Evolutionary conservation across 2,888 invertebrate species (phyloP).

Genomic region (Limenitis camilla): DNA sequence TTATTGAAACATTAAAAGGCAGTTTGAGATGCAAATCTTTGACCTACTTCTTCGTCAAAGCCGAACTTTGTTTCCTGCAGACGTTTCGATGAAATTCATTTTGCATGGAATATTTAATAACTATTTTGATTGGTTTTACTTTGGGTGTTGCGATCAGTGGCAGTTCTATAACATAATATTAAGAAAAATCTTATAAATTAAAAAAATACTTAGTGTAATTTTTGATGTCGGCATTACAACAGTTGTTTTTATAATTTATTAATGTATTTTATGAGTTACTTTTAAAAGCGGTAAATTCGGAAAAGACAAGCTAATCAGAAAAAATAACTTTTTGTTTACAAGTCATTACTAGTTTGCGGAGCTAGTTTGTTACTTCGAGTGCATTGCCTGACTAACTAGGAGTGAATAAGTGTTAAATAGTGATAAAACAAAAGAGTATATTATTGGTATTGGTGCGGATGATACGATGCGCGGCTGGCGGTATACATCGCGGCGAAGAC

Average conservation of each 20-base stretch:
- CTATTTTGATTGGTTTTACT: neutral
- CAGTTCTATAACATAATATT: too few species aligned
- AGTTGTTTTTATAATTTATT: too few species aligned
- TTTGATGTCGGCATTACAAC: too few species aligned
- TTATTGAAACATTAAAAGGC: constrained; percentile 21
- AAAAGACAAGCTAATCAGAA: too few species aligned
- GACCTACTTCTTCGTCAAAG: constrained; percentile 31
- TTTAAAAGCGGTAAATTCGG: too few species aligned
- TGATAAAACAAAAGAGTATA: constrained; percentile 21
- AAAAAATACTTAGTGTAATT: too few species aligned
- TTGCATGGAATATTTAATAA: constrained; percentile 7
- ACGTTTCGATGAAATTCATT: constrained; percentile 29
- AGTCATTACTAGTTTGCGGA: neutral
- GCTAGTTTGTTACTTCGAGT: neutral
- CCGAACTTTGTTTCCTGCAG: constrained; percentile 31
- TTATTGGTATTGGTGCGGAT: constrained; percentile 38
- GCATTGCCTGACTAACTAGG: neutral
- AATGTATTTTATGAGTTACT: too few species aligned
- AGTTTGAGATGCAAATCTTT: constrained; percentile 33
- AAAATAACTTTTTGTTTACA: too few species aligned
- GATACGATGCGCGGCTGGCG: constrained; percentile 62
- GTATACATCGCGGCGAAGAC: constrained; percentile 54
- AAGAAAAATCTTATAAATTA: neutral
- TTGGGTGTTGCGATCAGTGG: neutral
- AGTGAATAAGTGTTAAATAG: constrained; percentile 20